Percentiles rank a stretch among this genome's conserved stretches.
These are phyloP conservation scores for Dascillus cervinus DNA, from an alignment of 2,888 invertebrate genomes.

Conservation along the genomic window DNA sequence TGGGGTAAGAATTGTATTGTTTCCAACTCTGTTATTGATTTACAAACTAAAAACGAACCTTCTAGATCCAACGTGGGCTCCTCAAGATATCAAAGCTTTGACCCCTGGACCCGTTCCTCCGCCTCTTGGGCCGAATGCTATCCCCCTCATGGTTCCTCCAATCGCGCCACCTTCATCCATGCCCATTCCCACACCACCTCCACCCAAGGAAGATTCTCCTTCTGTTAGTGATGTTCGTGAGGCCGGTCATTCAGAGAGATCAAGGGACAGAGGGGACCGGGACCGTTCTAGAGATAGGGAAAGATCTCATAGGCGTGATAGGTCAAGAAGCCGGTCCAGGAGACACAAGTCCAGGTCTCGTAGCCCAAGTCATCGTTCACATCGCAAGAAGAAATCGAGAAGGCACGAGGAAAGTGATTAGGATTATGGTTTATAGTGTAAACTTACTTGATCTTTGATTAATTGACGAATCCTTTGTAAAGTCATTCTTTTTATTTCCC, in stretches of 20 bases:
- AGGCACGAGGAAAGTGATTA: conserved; percentile 61
- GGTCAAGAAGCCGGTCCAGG: conserved; percentile 58
- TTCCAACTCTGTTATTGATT: background rate
- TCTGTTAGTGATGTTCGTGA: conserved; percentile 9
- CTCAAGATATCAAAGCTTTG: conserved; percentile 57
- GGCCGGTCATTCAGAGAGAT: conserved; percentile 12
- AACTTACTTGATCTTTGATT: background rate
- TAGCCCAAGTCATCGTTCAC: conserved; percentile 56
- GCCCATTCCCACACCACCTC: conserved; percentile 5
- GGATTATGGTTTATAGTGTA: no score
- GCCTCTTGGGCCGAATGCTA: conserved; percentile 28
- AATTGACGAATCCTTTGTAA: no score
- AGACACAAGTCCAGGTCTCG: conserved; percentile 66
- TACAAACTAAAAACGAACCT: conserved; percentile 8
- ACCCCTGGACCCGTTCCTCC: conserved; percentile 51
- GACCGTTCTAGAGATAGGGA: conserved; percentile 41
- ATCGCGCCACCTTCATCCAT: conserved; percentile 20
- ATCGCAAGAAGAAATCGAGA: conserved; percentile 61
- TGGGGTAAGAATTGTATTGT: conserved; percentile 48
- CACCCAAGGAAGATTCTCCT: conserved; percentile 6
- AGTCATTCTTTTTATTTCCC: no score
- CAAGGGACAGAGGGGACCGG: conserved; percentile 24
- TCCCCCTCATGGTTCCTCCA: conserved; percentile 25
- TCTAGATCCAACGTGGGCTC: conserved; percentile 48
- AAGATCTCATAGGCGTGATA: conserved; percentile 57